Percentiles rank a stretch among this genome's conserved stretches.
These are phyloP conservation scores for Aphelinus atriplicis DNA, from an alignment of 1,140 invertebrate genomes.

Conservation along the genomic window DNA sequence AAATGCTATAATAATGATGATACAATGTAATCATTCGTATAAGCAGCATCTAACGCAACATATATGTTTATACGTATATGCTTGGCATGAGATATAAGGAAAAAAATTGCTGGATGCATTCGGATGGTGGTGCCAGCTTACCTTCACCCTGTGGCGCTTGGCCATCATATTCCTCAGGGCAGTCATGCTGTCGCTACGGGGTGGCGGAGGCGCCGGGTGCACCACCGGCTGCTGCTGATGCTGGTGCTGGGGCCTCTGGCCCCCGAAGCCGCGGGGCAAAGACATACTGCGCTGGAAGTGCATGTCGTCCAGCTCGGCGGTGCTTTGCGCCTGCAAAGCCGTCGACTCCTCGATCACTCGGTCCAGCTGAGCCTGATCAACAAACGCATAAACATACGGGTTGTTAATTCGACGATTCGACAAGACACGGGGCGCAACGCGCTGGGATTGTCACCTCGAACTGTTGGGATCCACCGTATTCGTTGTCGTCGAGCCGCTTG, in stretches of 20 bases:
- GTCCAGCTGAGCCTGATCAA: constrained; percentile 51
- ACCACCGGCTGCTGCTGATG: constrained; percentile 47
- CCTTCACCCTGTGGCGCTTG: constrained; percentile 58
- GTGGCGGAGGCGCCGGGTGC: constrained; percentile 60
- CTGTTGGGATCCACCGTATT: constrained; percentile 50
- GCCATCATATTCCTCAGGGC: constrained; percentile 61
- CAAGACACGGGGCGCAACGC: no score
- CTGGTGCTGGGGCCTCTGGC: constrained; percentile 45
- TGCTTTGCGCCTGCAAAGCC: constrained; percentile 57
- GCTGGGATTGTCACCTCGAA: constrained; percentile 50
- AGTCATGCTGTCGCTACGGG: constrained; percentile 64
- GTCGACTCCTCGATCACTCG: constrained; percentile 56
- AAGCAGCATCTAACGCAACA: constrained; percentile 11
- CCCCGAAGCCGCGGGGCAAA: constrained; percentile 63
- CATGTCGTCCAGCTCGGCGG: constrained; percentile 55
- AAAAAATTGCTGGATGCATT: constrained; percentile 2
- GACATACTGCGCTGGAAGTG: constrained; percentile 64
- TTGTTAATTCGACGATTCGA: background rate
- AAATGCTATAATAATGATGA: background rate
- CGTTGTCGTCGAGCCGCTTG: constrained; percentile 55
- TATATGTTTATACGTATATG: background rate
- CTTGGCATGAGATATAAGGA: constrained; percentile 8
- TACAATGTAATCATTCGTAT: constrained; percentile 16
- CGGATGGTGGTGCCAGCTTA: constrained; percentile 40
- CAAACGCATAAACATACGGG: background rate